phyloP scores from a whole-genome alignment of 2,113 vertebrate genomes.

The Electrona antarctica region DNA sequence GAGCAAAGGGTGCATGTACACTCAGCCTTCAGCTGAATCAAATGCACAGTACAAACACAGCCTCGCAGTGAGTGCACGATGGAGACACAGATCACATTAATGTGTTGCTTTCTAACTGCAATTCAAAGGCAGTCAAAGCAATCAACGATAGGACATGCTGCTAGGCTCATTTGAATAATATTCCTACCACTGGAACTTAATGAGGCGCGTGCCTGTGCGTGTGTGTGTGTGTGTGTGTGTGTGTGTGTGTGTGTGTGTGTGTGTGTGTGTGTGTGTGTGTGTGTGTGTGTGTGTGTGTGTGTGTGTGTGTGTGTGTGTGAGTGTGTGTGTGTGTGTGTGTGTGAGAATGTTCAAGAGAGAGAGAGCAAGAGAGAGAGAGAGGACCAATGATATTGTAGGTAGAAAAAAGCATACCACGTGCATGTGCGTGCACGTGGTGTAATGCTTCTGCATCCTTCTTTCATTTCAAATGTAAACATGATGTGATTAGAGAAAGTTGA shows the following conservation, averaged over 20 bases:
- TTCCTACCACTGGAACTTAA: conserved; percentile 35
- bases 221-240: conserved; percentile 5
- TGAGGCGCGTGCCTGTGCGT: conserved; percentile 10
- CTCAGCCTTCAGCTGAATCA: too few relatives aligned
- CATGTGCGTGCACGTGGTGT: too few relatives aligned
- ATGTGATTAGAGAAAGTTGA: background rate
- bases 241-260: background rate
- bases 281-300: conserved; percentile 7
- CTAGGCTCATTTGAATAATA: conserved; percentile 49
- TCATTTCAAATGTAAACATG: too few relatives aligned
- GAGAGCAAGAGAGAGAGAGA: conserved; percentile 2
- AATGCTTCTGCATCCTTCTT: too few relatives aligned
- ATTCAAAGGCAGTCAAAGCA: conserved; percentile 53
- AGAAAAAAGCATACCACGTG: too few relatives aligned
- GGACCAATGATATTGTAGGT: background rate
- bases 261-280: background rate
- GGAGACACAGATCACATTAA: too few relatives aligned
- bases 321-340: background rate
- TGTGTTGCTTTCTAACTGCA: background rate
- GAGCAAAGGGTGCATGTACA: too few relatives aligned
- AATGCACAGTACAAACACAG: too few relatives aligned
- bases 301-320: background rate
- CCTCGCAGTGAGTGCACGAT: too few relatives aligned
- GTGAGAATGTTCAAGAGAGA: background rate
- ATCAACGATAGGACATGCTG: conserved; percentile 55